Evolutionary conservation across 2,113 vertebrate species (phyloP).

Genomic region (Strix aluco): DNA sequence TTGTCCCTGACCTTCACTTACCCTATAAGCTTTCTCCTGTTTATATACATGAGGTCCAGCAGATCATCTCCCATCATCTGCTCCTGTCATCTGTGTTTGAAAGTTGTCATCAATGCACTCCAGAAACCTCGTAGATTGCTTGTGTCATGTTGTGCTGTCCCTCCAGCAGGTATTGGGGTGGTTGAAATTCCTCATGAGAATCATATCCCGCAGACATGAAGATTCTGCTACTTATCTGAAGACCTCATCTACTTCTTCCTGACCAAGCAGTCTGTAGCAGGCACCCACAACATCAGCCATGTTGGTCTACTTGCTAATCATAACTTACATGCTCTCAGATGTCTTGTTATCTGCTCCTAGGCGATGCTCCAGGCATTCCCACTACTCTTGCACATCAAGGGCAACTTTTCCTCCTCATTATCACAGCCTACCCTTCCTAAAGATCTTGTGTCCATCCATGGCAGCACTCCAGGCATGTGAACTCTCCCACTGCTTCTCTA

Average conservation of each 20-base stretch:
- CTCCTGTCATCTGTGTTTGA: background rate
- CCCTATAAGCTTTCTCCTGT: background rate
- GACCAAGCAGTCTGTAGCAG: background rate
- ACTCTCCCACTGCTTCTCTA: accelerated
- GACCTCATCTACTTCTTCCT: background rate
- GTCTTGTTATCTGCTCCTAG: accelerated
- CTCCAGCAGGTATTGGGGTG: background rate
- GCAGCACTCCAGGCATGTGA: background rate
- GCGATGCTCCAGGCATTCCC: background rate
- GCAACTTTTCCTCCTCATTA: accelerated
- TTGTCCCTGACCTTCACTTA: background rate
- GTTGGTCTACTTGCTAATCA: background rate
- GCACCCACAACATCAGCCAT: accelerated
- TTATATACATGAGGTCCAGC: background rate
- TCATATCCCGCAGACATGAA: background rate
- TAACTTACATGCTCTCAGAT: background rate
- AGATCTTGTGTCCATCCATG: accelerated
- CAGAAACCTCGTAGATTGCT: background rate
- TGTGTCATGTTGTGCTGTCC: background rate
- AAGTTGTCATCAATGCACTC: background rate
- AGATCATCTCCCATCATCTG: background rate
- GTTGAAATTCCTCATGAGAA: background rate
- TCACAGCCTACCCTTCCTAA: background rate
- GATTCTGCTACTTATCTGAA: background rate
- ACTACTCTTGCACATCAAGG: background rate